These are phyloP conservation scores for Chionis minor DNA, from an alignment of 2,113 vertebrate species.

Conservation along the genomic window DNA sequence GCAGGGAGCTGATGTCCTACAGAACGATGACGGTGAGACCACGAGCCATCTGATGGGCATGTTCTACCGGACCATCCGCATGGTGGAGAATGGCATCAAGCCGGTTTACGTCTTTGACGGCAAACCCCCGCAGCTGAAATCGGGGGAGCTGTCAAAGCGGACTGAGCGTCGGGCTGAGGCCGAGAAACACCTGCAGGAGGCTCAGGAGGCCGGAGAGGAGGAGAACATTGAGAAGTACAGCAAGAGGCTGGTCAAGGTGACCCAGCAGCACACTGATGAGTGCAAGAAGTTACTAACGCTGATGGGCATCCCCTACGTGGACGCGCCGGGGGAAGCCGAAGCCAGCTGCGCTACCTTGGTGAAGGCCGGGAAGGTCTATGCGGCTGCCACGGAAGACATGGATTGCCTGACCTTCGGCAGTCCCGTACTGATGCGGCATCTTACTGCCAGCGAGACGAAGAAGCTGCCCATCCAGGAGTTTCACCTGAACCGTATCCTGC, in stretches of 20 bases:
- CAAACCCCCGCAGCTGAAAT: conserved; percentile 92
- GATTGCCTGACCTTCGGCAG: conserved; percentile 96
- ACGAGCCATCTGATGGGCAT: conserved; percentile 98
- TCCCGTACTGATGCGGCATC: conserved; percentile 87
- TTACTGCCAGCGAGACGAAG: conserved; percentile 96
- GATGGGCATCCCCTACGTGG: conserved; percentile 94
- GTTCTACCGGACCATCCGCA: conserved; percentile 97
- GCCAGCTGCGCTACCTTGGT: conserved; percentile 83
- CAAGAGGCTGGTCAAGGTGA: conserved; percentile 95
- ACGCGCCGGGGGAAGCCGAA: conserved; percentile 93
- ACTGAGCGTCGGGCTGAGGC: conserved; percentile 90
- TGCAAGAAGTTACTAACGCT: conserved; percentile 89
- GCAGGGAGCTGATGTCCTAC: conserved; percentile 91
- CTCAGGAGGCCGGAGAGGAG: conserved; percentile 87
- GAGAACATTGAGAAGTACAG: conserved; percentile 90
- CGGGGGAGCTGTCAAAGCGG: conserved; percentile 90
- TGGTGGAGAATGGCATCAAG: conserved; percentile 95
- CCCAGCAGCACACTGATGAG: conserved; percentile 90
- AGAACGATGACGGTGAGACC: conserved; percentile 93
- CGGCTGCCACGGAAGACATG: conserved; percentile 95
- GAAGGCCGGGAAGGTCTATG: conserved; percentile 91
- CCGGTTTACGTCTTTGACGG: conserved; percentile 95
- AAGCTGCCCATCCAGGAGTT: conserved; percentile 98
- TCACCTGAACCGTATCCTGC: conserved; percentile 85
- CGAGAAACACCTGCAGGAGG: conserved; percentile 88